Percentiles rank a stretch among this genome's conserved stretches.
Evolutionary conservation across 2,888 invertebrate species (phyloP).

Genomic region (Sialis fuliginosa): DNA sequence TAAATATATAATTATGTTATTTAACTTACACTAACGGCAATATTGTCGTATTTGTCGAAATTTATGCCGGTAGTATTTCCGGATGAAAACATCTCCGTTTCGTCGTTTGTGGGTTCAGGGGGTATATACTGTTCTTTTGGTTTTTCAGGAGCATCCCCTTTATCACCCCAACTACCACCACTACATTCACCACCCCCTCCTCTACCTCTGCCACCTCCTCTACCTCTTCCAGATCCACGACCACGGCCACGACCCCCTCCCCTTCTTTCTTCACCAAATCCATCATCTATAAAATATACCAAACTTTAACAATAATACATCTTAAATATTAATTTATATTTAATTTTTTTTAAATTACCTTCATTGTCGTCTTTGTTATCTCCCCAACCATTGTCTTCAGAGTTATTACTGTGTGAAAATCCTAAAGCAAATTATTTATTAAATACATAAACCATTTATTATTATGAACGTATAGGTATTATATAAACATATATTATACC

Average conservation of each 20-base stretch:
- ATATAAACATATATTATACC: too few relatives aligned
- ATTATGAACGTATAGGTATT: too few relatives aligned
- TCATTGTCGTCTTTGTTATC: conserved; percentile 7
- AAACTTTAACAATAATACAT: conserved; percentile 5
- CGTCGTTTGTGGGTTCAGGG: conserved; percentile 53
- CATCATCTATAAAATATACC: background rate
- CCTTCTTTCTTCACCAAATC: background rate
- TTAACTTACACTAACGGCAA: conserved; percentile 60
- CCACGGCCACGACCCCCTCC: conserved; percentile 7
- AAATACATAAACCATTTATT: too few relatives aligned
- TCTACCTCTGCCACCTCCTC: conserved; percentile 24
- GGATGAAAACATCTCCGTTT: conserved; percentile 47
- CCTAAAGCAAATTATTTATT: background rate
- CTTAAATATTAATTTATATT: conserved; percentile 5
- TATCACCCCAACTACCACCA: conserved; percentile 23
- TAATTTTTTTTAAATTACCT: conserved; percentile 7
- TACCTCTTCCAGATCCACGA: conserved; percentile 9
- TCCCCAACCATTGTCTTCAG: conserved; percentile 12
- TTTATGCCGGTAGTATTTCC: conserved; percentile 73
- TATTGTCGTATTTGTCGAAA: conserved; percentile 77
- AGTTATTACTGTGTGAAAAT: conserved; percentile 9
- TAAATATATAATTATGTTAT: background rate
- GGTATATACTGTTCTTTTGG: conserved; percentile 52
- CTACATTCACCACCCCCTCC: conserved; percentile 21
- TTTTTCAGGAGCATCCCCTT: conserved; percentile 27